Conservation (phyloP, 2,113 vertebrate genomes). For the Muntiacus reevesi region DNA sequence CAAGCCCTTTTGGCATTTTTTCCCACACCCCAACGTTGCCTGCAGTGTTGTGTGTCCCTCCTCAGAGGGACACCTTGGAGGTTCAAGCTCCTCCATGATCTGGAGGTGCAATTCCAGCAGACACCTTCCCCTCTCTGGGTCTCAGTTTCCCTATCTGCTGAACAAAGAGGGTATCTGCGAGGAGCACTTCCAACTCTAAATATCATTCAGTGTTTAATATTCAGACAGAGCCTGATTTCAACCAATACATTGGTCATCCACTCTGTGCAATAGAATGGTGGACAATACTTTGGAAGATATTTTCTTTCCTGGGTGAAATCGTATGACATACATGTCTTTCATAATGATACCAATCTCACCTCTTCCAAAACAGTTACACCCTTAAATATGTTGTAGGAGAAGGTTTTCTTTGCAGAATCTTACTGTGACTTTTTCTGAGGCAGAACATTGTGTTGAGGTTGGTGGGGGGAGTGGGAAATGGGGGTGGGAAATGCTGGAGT, state of each 20-base stretch:
- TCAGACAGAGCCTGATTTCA: neutral
- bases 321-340: conserved; percentile 68
- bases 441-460: conserved; percentile 49
- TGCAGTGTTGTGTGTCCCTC: neutral
- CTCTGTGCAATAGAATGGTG: neutral
- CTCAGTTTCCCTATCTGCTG: conserved; percentile 22
- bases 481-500: conserved; percentile 72
- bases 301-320: neutral
- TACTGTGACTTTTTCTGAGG: conserved; percentile 76
- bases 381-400: conserved; percentile 71
- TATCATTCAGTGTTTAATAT: neutral
- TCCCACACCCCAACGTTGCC: neutral
- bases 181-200: neutral
- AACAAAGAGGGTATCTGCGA: neutral
- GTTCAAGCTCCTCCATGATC: neutral
- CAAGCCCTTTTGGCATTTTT: neutral
- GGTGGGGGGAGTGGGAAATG: neutral
- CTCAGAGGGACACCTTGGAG: neutral
- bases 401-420: conserved; percentile 79
- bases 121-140: neutral
- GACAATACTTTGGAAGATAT: neutral
- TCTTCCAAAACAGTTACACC: conserved; percentile 47
- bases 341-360: conserved; percentile 47
- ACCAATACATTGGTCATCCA: neutral
- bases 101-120: neutral